Conservation (phyloP, 2,797 vertebrate genomes). For the Gephyroberyx darwinii region DNA sequence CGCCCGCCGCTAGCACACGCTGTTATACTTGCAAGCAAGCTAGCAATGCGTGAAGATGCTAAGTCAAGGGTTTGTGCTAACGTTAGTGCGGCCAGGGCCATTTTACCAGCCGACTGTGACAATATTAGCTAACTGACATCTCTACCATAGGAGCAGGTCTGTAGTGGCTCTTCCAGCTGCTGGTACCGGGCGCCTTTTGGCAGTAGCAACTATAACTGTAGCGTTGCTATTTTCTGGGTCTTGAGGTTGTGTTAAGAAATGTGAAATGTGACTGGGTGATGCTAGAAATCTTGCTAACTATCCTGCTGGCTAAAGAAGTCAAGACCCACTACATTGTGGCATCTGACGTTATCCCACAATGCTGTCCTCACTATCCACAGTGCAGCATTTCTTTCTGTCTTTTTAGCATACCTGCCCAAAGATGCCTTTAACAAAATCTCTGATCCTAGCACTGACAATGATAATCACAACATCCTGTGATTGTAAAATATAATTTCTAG, state of each 20-base stretch:
- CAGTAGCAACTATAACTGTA: background rate
- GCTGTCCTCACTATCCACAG: background rate
- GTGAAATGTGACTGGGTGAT: background rate
- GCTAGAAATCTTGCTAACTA: background rate
- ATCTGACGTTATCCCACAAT: background rate
- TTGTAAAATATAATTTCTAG: background rate
- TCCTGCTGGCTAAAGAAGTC: background rate
- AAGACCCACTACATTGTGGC: background rate
- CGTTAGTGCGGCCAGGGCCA: conserved; percentile 62
- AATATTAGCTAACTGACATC: conserved; percentile 24
- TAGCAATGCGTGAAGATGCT: conserved; percentile 63
- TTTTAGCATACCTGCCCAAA: background rate
- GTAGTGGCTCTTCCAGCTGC: background rate
- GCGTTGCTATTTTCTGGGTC: background rate
- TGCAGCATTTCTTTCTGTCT: background rate
- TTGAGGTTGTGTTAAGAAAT: background rate
- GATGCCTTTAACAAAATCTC: background rate
- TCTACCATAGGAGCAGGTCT: background rate
- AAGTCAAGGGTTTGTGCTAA: conserved; percentile 65
- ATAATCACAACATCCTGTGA: background rate
- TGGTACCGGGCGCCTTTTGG: background rate
- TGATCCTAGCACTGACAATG: background rate
- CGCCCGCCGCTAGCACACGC: conserved; percentile 66
- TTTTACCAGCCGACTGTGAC: conserved; percentile 52
- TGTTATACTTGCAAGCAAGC: conserved; percentile 46